Evolutionary conservation across 1,140 invertebrate genomes (phyloP), one percentile per base, ranked within the genome.

Genomic region (Liolophura sinensis): DNA sequence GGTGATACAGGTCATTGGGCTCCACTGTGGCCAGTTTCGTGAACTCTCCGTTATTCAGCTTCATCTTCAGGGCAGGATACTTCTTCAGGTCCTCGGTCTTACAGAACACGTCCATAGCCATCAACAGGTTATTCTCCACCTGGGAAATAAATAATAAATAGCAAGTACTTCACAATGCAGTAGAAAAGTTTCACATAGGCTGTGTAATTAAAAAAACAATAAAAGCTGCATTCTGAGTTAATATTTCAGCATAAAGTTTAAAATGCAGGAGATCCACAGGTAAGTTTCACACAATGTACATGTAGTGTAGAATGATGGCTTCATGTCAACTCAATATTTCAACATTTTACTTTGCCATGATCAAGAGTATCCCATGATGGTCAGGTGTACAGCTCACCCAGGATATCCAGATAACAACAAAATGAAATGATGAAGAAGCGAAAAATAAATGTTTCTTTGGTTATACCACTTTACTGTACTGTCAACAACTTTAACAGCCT

Each of bases 51-150:
- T 62, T 68, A 40, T 65, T 75, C 27, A 74, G 55, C 18, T 65
- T 60, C 46, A 58, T 59, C 84, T 92, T 92, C 18, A 88, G 88
- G 16, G 89, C 85, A 87, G 11, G 90, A 77, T 65, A 89, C 86
- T 81, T 91, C 88, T 78, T 77, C 24, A 92, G 79, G 27, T 90
- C 87, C 14, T 89, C 86, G 57, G 90, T 91, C 70, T 91, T 89
- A 78, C 92, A 92, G 72, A 90, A 89, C 49, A 93, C 80, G 62
- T 90, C 90, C 24, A 94, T 80, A 0, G 91, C 87, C 73, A 91
- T 90, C 1, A 89, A 90, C 9, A 92, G 91, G 76, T 92, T 90
- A 83, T 94, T 94, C 73, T 89, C 83, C 50, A 94, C 87, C 91
- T 93, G 77, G 56, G 73, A 68, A 52, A 22, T n/a, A 82, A 67